Conservation (phyloP, 2,113 vertebrate genomes). For the Coptodon rendalli region DNA sequence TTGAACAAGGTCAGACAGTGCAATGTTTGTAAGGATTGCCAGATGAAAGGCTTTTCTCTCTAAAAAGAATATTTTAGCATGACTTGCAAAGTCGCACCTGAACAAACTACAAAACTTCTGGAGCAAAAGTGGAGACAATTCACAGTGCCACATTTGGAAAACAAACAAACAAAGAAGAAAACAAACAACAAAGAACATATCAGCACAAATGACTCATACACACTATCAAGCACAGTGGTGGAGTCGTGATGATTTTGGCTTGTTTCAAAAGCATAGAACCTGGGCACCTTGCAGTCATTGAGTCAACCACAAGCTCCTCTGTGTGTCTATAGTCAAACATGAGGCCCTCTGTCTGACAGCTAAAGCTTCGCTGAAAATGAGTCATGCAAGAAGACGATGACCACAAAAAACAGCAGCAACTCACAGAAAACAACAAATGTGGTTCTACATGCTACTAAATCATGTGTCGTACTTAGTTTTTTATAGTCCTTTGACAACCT, state of each 20-base stretch:
- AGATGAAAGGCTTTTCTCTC: neutral
- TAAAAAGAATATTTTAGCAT: neutral
- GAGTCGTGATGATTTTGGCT: neutral
- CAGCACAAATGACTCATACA: neutral
- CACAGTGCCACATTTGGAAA: neutral
- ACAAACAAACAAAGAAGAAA: neutral
- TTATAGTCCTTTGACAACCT: neutral
- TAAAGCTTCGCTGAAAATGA: neutral
- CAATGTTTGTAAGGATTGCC: neutral
- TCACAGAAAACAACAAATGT: neutral
- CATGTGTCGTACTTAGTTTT: neutral
- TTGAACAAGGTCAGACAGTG: neutral
- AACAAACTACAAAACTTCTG: neutral
- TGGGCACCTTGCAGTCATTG: neutral
- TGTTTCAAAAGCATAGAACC: neutral
- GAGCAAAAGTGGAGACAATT: neutral
- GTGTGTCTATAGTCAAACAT: neutral
- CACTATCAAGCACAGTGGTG: neutral
- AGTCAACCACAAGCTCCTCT: neutral
- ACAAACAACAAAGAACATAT: neutral
- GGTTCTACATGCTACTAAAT: neutral
- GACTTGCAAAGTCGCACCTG: neutral
- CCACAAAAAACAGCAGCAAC: neutral
- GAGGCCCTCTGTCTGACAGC: neutral
- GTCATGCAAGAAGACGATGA: neutral